A percentile compares a stretch with the other conserved stretches of the same genome.
phyloP scores from a whole-genome alignment of 1,140 invertebrate species.

The Wiebesia pumilae region DNA sequence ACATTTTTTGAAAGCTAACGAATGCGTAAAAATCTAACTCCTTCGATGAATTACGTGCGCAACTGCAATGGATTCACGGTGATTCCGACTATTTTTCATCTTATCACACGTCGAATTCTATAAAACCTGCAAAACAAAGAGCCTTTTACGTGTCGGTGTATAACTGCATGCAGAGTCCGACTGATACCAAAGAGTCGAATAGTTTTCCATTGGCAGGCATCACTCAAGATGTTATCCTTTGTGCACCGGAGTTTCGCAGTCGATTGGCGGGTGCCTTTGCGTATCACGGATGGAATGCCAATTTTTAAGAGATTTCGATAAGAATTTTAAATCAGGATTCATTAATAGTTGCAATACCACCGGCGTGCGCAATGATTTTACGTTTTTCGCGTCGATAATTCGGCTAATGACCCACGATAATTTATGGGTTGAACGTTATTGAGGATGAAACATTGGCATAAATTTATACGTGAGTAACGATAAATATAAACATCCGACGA shows the following conservation, averaged over 20 bases:
- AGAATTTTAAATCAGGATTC: background rate
- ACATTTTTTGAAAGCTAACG: no score
- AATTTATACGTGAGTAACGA: no score
- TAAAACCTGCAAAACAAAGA: background rate
- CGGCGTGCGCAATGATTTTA: no score
- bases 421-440: background rate
- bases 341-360: background rate
- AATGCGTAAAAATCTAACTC: background rate
- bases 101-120: constrained; percentile 8
- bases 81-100: background rate
- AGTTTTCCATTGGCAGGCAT: background rate
- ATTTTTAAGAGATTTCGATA: background rate
- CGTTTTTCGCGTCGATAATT: no score
- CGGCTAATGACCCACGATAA: no score
- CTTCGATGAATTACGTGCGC: background rate
- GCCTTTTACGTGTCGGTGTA: background rate
- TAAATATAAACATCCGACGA: no score
- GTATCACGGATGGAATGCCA: background rate
- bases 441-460: background rate
- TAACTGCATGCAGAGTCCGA: background rate
- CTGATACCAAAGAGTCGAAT: background rate
- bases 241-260: background rate
- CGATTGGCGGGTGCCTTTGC: background rate
- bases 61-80: background rate
- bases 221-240: constrained; percentile 34